phyloP scores from a whole-genome alignment of 2,888 invertebrate species.

The Phymatocera aterrima region DNA sequence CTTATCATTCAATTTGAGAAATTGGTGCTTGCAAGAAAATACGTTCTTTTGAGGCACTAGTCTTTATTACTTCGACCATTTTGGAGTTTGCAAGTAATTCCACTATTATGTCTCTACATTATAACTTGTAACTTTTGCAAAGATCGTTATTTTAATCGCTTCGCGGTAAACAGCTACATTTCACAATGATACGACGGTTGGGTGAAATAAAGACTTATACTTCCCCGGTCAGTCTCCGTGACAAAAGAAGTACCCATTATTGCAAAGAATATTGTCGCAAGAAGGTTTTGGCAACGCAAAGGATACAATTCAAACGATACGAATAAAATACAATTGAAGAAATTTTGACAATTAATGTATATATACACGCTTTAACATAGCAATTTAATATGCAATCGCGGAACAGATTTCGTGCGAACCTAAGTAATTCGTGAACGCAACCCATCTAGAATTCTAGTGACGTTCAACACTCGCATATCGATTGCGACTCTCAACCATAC shows the following conservation, averaged over 20 bases:
- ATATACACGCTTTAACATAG: neutral
- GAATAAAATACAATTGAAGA: neutral
- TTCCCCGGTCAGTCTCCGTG: constrained; percentile 20
- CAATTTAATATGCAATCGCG: no score
- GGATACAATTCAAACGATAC: neutral
- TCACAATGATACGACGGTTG: constrained; percentile 5
- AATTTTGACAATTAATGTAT: neutral
- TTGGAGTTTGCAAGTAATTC: neutral
- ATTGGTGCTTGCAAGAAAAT: neutral
- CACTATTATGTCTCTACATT: neutral
- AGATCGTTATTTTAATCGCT: constrained; percentile 1
- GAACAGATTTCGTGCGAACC: no score
- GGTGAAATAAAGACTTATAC: constrained; percentile 16
- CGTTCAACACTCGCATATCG: neutral
- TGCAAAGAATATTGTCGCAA: neutral
- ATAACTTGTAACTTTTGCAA: neutral
- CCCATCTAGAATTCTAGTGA: no score
- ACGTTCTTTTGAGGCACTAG: neutral
- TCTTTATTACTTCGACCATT: neutral
- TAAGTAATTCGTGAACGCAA: no score
- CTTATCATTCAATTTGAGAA: neutral
- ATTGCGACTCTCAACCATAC: neutral
- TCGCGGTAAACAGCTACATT: neutral
- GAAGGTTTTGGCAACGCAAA: neutral
- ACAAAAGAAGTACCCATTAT: neutral